phyloP scores from a whole-genome alignment of 2,113 vertebrate species.

The Calidris pygmaea region DNA sequence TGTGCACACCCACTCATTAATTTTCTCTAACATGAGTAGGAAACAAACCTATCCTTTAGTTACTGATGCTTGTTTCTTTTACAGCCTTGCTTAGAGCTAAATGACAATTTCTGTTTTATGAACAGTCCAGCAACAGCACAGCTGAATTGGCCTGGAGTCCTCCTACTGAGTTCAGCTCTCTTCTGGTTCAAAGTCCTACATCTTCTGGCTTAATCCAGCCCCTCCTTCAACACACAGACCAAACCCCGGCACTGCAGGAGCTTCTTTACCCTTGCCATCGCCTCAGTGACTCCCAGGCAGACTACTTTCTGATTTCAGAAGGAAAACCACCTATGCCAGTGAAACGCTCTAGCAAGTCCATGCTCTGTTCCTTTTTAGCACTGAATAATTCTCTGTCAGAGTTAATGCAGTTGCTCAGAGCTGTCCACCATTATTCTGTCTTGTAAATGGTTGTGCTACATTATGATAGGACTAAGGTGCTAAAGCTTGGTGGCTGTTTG shows the following conservation, averaged over 20 bases:
- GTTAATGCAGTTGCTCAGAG: background rate
- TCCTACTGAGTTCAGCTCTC: background rate
- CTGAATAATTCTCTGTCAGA: background rate
- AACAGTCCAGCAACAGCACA: background rate
- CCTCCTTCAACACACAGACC: background rate
- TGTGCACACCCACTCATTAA: background rate
- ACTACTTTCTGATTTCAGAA: background rate
- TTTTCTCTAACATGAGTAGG: background rate
- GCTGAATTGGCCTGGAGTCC: background rate
- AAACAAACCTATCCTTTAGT: background rate
- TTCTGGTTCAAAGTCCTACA: background rate
- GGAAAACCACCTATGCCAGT: background rate
- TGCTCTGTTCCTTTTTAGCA: background rate
- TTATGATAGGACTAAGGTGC: background rate
- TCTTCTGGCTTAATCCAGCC: background rate
- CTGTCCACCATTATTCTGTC: background rate
- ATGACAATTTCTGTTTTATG: background rate
- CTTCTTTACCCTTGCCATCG: background rate
- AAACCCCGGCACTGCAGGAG: rapidly evolving
- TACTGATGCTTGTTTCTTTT: background rate
- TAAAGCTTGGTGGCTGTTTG: background rate
- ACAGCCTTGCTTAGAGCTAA: background rate
- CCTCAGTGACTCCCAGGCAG: background rate
- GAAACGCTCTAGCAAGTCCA: background rate
- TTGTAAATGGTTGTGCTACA: background rate